These are phyloP conservation scores for Perdita meconis DNA, from an alignment of 2,888 invertebrate genomes.

Conservation along the genomic window DNA sequence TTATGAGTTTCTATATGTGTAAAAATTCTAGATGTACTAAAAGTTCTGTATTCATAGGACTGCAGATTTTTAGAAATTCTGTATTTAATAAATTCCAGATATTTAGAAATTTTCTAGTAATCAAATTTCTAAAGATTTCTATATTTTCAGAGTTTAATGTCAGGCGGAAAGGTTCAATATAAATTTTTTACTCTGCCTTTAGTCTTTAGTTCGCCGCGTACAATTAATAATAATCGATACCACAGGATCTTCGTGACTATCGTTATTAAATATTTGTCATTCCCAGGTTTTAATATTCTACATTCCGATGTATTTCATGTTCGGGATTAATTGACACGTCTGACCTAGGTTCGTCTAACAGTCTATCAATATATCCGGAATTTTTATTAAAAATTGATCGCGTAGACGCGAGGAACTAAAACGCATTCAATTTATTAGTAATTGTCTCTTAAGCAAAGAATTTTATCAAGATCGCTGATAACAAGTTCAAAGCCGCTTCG, in stretches of 20 bases:
- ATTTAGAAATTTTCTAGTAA: too few relatives aligned
- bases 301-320: slow-evolving; percentile 23
- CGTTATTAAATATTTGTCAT: slow-evolving; percentile 46
- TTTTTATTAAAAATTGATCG: slow-evolving; percentile 14
- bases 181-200: not conserved
- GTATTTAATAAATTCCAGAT: too few relatives aligned
- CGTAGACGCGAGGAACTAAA: too few relatives aligned
- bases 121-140: too few relatives aligned
- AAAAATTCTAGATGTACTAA: too few relatives aligned
- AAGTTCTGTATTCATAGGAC: too few relatives aligned
- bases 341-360: not conserved
- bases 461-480: too few relatives aligned
- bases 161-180: not conserved
- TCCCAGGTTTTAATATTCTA: slow-evolving; percentile 46
- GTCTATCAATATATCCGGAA: slow-evolving; percentile 29
- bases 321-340: slow-evolving; percentile 44
- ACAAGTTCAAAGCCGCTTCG: too few relatives aligned
- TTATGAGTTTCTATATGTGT: too few relatives aligned
- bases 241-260: slow-evolving; percentile 5
- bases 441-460: too few relatives aligned
- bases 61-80: too few relatives aligned
- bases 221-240: slow-evolving; percentile 20
- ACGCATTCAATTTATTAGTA: too few relatives aligned
- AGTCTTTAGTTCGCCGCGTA: not conserved
- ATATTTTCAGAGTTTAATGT: not conserved